phyloP scores from a whole-genome alignment of 2,888 invertebrate species.

The Habroteleia sp. region DNA sequence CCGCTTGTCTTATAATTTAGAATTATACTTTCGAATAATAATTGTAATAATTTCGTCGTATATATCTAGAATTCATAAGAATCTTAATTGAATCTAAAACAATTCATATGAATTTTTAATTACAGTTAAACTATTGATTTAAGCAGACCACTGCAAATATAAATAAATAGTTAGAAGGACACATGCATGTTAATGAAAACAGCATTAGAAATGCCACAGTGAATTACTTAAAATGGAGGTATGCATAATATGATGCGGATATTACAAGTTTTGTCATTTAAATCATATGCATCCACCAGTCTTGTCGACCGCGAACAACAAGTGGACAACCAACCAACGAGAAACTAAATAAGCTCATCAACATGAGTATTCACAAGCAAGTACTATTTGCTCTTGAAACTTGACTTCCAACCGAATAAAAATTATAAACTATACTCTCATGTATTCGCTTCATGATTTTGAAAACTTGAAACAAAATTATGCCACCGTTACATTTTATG shows the following conservation, averaged over 20 bases:
- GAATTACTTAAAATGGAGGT: constrained; percentile 45
- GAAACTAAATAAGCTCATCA: constrained; percentile 58
- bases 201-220: constrained; percentile 33
- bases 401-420: constrained; percentile 40
- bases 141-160: too few species aligned
- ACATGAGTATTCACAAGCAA: constrained; percentile 48
- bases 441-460: constrained; percentile 41
- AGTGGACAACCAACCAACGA: constrained; percentile 49
- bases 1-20: too few species aligned
- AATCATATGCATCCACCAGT: constrained; percentile 37
- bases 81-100: too few species aligned
- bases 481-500: constrained; percentile 21
- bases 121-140: too few species aligned
- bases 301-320: constrained; percentile 45
- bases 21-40: too few species aligned
- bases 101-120: too few species aligned
- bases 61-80: too few species aligned
- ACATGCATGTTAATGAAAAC: too few species aligned
- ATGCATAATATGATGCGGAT: constrained; percentile 45
- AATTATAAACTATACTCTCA: constrained; percentile 44
- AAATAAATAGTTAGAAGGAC: too few species aligned
- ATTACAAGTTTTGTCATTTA: constrained; percentile 56
- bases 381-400: constrained; percentile 39
- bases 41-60: too few species aligned
- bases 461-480: constrained; percentile 34